These are phyloP conservation scores for Abramis brama DNA, from an alignment of 2,113 vertebrate genomes.

Conservation along the genomic window DNA sequence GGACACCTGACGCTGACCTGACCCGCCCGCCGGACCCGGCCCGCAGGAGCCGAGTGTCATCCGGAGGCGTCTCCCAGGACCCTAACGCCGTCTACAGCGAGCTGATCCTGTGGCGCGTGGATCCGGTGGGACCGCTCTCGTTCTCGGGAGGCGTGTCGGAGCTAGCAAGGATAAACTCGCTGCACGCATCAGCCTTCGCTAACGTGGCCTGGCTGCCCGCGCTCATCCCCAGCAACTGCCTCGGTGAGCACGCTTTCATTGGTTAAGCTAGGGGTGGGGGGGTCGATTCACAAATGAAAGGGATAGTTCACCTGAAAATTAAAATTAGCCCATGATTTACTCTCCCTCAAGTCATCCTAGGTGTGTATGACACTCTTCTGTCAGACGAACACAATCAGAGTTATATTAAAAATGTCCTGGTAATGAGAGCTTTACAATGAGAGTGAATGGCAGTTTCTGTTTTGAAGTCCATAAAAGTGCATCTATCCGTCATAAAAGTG, in stretches of 20 bases:
- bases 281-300: too few relatives aligned
- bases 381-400: too few relatives aligned
- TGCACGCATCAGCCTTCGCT: conserved; percentile 94
- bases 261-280: too few relatives aligned
- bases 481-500: too few relatives aligned
- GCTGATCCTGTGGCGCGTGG: conserved; percentile 97
- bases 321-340: too few relatives aligned
- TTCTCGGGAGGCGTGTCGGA: conserved; percentile 96
- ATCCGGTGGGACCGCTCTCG: conserved; percentile 95
- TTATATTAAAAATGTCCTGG: too few relatives aligned
- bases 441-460: too few relatives aligned
- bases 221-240: conserved; percentile 94
- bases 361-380: too few relatives aligned
- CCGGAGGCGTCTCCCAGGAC: conserved; percentile 80
- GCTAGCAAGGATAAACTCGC: conserved; percentile 96
- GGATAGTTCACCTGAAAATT: too few relatives aligned
- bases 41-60: conserved; percentile 68
- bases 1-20: conserved; percentile 76
- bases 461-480: too few relatives aligned
- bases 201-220: conserved; percentile 97
- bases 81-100: conserved; percentile 93
- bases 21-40: conserved; percentile 51
- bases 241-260: conserved; percentile 79
- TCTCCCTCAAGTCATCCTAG: too few relatives aligned
- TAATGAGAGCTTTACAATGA: too few relatives aligned